phyloP scores from a whole-genome alignment of 2,797 vertebrate species.

The Eupleurogrammus muticus region DNA sequence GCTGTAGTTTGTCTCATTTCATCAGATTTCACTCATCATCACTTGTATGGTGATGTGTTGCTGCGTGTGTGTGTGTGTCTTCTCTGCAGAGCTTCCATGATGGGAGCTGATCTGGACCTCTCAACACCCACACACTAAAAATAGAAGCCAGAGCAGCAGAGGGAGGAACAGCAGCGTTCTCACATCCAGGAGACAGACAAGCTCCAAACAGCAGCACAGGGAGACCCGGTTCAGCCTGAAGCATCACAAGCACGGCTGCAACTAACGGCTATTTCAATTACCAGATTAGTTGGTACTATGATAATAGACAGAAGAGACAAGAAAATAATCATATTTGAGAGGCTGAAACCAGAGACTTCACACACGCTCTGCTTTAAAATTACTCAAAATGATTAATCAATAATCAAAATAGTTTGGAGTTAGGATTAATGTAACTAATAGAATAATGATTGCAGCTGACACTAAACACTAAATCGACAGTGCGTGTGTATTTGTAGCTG shows the following conservation, averaged over 20 bases:
- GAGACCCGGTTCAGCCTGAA: conserved; percentile 16
- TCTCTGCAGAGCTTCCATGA: conserved; percentile 48
- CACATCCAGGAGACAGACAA: conserved; percentile 16
- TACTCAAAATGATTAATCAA: no score
- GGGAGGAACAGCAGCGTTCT: conserved; percentile 38
- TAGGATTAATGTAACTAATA: no score
- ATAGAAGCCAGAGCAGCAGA: conserved; percentile 47
- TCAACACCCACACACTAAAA: conserved; percentile 65
- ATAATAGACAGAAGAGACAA: no score
- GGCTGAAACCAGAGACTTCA: no score
- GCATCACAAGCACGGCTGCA: conserved; percentile 15
- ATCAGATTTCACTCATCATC: conserved; percentile 20
- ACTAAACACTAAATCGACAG: no score
- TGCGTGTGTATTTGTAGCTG: no score
- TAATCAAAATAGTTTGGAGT: no score
- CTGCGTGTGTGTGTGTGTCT: conserved; percentile 16
- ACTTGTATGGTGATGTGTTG: neutral
- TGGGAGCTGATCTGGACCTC: conserved; percentile 61
- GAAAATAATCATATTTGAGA: no score
- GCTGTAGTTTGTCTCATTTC: conserved; percentile 20
- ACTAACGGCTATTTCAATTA: no score
- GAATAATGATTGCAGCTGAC: no score
- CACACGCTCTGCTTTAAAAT: no score
- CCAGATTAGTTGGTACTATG: no score
- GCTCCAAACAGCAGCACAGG: conserved; percentile 23